Base-by-base conservation (phyloP, 2,888 invertebrate genomes). In the Lacanobia oleracea region DNA sequence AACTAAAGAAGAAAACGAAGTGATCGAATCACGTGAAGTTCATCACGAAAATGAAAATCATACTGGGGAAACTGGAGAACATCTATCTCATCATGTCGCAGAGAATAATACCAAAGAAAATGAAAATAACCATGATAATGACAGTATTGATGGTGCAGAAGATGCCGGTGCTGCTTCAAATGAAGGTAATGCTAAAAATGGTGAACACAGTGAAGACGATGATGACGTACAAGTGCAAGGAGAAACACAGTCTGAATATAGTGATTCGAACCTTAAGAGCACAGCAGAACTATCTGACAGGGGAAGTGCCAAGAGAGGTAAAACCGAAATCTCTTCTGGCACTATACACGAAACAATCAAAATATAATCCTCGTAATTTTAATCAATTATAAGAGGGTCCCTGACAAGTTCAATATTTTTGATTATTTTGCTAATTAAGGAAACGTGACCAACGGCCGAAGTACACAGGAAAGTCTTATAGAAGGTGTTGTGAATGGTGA, bases 361-460 rank as follows among this genome's bases (percentile, higher is more conserved):
- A 92, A 92, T 88, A 88, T 93, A 93, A 90, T 89, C 87, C 83
- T 88, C 88, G 86, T 88, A 89, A 88, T 87, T 90, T 84, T 90
- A 90, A 88, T 88, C 89, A 92, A 88, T 90, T 90, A 90, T 89
- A 90, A 89, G 87, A 88, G 95, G 95, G 95, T 95, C 95, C 95
- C 94, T 92, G 90, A 93, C 91, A 93, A 95, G 94, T 94, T 94
- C 93, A 95, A 94, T 90, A 94, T 95, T 93, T 95, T 94, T 94
- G 87, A 91, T 95, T 95, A 93, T 96, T 95, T 96, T 96, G 94
- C 94, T 93, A 94, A 95, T 95, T 94, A 96, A 96, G 96, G 95
- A 94, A 92, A 93, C 94, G 92, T 88, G 92, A 90, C 86, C 93
- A 89, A 92, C 89, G 94, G 94, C 90, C 91, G 93, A 90, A 93